Evolutionary conservation across 2,888 invertebrate species (phyloP).

Genomic region (Helicoverpa assulta): DNA sequence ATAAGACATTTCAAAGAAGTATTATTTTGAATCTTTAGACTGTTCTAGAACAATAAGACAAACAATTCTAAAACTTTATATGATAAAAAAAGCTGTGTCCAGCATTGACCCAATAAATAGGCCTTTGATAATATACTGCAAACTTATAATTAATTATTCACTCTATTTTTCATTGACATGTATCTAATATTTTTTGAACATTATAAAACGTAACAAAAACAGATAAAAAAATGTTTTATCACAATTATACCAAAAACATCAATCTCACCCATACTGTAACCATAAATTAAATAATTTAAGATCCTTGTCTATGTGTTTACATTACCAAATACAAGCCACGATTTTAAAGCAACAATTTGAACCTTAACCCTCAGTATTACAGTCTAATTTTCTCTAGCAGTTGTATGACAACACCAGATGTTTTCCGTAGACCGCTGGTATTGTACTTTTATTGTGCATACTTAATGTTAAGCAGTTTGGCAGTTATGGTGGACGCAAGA

Average conservation of each 20-base stretch:
- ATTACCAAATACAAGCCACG: slow-evolving; percentile 20
- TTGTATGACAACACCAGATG: slow-evolving; percentile 45
- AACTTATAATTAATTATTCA: too few species aligned
- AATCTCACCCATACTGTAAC: slow-evolving; percentile 24
- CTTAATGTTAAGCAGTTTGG: slow-evolving; percentile 47
- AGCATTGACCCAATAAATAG: too few species aligned
- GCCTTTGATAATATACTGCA: too few species aligned
- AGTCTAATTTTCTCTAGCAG: slow-evolving; percentile 19
- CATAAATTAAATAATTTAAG: slow-evolving; percentile 44
- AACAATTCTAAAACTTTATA: too few species aligned
- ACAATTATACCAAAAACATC: not conserved
- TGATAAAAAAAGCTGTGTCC: too few species aligned
- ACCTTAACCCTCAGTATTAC: not conserved
- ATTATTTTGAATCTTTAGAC: too few species aligned
- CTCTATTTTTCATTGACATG: too few species aligned
- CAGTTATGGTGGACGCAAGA: slow-evolving; percentile 45
- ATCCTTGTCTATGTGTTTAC: slow-evolving; percentile 52
- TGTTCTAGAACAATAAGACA: too few species aligned
- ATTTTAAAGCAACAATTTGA: not conserved
- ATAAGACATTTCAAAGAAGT: too few species aligned
- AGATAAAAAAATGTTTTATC: too few species aligned
- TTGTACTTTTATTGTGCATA: slow-evolving; percentile 42
- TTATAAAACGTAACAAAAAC: too few species aligned
- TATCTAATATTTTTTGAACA: too few species aligned
- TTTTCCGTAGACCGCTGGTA: slow-evolving; percentile 33